Base-by-base conservation (phyloP, 2,797 vertebrate species). In the Ptychobarbus kaznakovi region DNA sequence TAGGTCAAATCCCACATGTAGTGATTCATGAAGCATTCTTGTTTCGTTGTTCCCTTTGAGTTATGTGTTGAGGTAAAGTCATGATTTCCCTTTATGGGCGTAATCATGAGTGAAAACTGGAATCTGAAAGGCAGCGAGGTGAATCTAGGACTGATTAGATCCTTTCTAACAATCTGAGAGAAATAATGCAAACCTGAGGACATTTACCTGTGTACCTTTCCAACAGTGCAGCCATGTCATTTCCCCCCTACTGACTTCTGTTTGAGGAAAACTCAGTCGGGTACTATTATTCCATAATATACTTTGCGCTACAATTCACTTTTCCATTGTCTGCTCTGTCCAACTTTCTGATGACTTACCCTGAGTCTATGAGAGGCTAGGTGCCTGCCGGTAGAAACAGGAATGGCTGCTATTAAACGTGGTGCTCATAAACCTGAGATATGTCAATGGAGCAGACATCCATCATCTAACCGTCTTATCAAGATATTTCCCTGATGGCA, bases 401-500 rank as follows among this genome's bases (percentile, higher is more conserved):
- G 87, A 87, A 89, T 85, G 77, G 82, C 38, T 86, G 78, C 81
- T 78, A 88, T 89, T 88, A 86, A 85, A 77, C 74, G 22, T 56
- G 77, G 63, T 65, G 73, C 85, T 88, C 87, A 86, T 88, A 90
- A 90, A 90, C 74, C 86, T 85, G 80, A 73, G 82, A 58, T 49
- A 85, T 46, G 28, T 66, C 73, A 74, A 49, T 58, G 76, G 38
- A 63, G 83, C 13, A 42, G 72, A 84, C 83, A 88, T 90, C 85
- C 84, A 90, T 91, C 88, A 89, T 87, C 65, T 83, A 69, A 22
- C 66, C 49, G 46, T 87, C 82, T 87, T 89, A 83, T 85, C 63
- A 18, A 90, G 77, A 86, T 89, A 86, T 88, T 87, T 88, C 88
- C 88, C 88, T 85, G 83, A 86, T 82, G 88, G 73, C 81, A 84